Evolutionary conservation across 35 echinoderm and acorn worm genomes (phyloP).

Genomic region (Hemicentrotus pulcherrimus): DNA sequence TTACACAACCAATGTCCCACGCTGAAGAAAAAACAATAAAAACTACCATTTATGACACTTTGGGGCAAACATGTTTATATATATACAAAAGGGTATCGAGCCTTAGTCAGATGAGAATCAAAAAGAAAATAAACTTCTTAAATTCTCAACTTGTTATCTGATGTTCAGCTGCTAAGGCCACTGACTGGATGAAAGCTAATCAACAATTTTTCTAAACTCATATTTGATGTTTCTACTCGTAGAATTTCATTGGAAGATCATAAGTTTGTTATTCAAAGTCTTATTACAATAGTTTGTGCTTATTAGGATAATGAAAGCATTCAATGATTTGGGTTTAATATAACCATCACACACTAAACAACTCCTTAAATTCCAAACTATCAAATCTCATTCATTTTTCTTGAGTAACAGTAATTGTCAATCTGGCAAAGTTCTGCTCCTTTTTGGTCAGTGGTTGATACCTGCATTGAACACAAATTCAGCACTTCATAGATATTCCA

Average conservation of each 20-base stretch:
- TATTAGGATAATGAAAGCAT: conserved; percentile 4
- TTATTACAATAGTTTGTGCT: conserved; percentile 11
- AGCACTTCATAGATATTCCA: background rate
- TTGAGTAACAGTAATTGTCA: background rate
- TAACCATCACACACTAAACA: background rate
- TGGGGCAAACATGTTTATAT: conserved; percentile 1
- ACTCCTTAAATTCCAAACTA: background rate
- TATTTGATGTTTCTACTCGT: background rate
- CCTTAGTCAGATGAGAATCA: background rate
- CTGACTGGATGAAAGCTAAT: background rate
- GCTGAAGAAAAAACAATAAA: background rate
- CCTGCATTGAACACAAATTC: background rate
- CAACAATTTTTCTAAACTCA: background rate
- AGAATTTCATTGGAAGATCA: conserved; percentile 13
- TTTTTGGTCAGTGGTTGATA: background rate
- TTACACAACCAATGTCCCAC: background rate
- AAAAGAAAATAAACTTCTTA: too few relatives aligned
- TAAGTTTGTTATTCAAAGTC: background rate
- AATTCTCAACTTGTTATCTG: too few relatives aligned
- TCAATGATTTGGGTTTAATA: background rate
- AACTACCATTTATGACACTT: background rate
- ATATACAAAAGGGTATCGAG: background rate
- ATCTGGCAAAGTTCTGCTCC: background rate
- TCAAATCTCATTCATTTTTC: background rate
- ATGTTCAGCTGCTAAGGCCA: background rate